Conservation (phyloP, 2,888 invertebrate genomes). For the Leuctra nigra region DNA sequence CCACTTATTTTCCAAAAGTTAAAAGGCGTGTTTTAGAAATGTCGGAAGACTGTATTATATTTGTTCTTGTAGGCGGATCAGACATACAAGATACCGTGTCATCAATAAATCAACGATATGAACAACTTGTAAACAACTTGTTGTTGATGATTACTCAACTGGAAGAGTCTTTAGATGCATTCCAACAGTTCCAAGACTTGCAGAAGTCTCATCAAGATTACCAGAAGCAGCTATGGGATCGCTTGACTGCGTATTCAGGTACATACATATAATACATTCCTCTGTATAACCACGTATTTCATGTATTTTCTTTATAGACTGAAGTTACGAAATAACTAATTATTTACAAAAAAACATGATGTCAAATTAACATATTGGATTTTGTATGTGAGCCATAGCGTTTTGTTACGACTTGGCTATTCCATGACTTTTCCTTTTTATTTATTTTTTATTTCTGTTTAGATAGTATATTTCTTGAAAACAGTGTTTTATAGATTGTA, state of each 20-base stretch:
- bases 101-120: slow-evolving; percentile 70
- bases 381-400: neutral
- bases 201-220: slow-evolving; percentile 84
- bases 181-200: slow-evolving; percentile 79
- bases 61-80: no score
- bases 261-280: slow-evolving; percentile 8
- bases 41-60: no score
- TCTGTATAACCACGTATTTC: no score
- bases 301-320: no score
- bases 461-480: no score
- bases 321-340: no score
- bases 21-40: no score
- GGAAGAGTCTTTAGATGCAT: slow-evolving; percentile 69
- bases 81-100: slow-evolving; percentile 63
- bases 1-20: neutral
- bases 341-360: slow-evolving; percentile 10
- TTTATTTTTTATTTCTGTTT: no score
- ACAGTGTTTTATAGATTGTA: no score
- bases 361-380: neutral
- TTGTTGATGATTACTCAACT: slow-evolving; percentile 62
- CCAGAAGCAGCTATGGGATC: slow-evolving; percentile 86
- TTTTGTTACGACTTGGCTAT: neutral
- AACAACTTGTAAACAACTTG: slow-evolving; percentile 58
- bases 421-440: no score
- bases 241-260: slow-evolving; percentile 65